Evolutionary conservation across 2,113 vertebrate genomes (phyloP).

Genomic region (Zosterops borbonicus): DNA sequence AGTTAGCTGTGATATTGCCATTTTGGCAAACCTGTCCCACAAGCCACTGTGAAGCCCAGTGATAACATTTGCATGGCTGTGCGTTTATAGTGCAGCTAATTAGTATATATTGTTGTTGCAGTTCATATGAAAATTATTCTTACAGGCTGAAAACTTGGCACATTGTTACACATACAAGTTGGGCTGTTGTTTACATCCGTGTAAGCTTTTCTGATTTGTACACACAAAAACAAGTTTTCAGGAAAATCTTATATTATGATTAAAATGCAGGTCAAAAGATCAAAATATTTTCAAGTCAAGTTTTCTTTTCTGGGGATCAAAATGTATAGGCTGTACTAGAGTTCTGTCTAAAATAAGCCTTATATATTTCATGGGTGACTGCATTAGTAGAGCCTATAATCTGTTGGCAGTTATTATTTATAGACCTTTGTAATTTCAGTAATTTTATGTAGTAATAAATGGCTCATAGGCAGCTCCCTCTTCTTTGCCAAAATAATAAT

Average conservation of each 20-base stretch:
- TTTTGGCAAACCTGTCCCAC: not conserved
- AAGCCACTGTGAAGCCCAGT: not conserved
- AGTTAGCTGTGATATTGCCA: not conserved
- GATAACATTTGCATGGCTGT: not conserved
- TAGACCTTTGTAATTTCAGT: slow-evolving; percentile 31
- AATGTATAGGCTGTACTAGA: not conserved
- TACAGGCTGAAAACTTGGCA: not conserved
- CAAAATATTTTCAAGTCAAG: not conserved
- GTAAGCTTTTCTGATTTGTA: not conserved
- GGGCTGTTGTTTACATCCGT: not conserved
- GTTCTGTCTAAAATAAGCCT: not conserved
- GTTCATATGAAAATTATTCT: not conserved
- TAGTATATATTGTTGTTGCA: not conserved
- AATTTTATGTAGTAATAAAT: slow-evolving; percentile 42
- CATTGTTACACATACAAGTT: not conserved
- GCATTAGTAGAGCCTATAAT: not conserved
- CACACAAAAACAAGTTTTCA: not conserved
- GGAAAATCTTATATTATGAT: not conserved
- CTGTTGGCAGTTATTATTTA: not conserved
- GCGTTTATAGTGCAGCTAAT: not conserved
- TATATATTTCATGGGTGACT: not conserved
- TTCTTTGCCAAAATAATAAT: not conserved
- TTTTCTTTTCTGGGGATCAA: not conserved
- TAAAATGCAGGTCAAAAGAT: not conserved
- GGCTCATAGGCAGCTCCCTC: not conserved